phyloP scores from a whole-genome alignment of 2,113 vertebrate species.

The Ceyx melanurus region DNA sequence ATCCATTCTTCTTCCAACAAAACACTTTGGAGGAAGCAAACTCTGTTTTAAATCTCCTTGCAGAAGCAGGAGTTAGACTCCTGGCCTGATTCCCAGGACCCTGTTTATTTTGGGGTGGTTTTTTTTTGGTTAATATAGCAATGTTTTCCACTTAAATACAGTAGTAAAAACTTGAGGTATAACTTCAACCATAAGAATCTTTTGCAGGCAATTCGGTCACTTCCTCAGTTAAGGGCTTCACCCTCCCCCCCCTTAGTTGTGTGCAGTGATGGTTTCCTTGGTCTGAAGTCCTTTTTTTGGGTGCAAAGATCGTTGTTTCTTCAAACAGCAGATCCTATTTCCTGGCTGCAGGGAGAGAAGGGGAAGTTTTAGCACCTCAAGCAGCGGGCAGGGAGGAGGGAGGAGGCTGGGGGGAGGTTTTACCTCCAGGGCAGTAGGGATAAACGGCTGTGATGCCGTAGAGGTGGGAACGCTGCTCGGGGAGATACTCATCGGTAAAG shows the following conservation, averaged over 20 bases:
- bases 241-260: background rate
- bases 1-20: constrained; percentile 6
- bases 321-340: constrained; percentile 11
- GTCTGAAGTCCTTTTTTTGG: constrained; percentile 16
- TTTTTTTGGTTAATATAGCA: constrained; percentile 8
- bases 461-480: constrained; percentile 93
- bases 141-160: constrained; percentile 74
- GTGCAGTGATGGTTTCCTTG: constrained; percentile 37
- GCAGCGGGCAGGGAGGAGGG: fast-evolving
- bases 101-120: background rate
- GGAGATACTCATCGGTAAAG: constrained; percentile 89
- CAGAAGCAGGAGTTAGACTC: constrained; percentile 44
- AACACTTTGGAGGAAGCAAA: constrained; percentile 15
- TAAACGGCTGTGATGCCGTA: constrained; percentile 92
- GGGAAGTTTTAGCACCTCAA: fast-evolving
- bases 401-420: background rate
- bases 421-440: constrained; percentile 88
- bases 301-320: background rate
- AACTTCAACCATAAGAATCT: constrained; percentile 79
- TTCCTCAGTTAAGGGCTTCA: background rate
- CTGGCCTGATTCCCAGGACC: constrained; percentile 20
- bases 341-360: constrained; percentile 52
- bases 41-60: constrained; percentile 39
- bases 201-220: constrained; percentile 60
- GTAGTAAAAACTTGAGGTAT: constrained; percentile 95